These are phyloP conservation scores for Pangasius krempfi DNA, from an alignment of 2,797 vertebrate genomes.

Conservation along the genomic window DNA sequence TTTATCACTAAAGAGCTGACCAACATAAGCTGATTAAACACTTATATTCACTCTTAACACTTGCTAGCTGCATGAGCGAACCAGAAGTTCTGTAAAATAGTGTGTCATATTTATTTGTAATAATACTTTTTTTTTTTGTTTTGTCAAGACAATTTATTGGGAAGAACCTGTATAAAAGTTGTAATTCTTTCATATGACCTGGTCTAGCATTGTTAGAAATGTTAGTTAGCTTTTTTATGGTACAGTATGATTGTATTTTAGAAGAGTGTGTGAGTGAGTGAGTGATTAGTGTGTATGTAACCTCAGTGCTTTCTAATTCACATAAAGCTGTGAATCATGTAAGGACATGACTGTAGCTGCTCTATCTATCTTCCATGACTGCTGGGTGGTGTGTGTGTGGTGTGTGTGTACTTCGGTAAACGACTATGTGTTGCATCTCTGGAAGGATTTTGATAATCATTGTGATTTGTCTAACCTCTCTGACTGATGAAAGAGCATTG, in stretches of 20 bases:
- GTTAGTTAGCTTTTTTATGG: not conserved
- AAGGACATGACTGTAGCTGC: not conserved
- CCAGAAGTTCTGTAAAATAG: not conserved
- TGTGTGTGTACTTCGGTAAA: constrained; percentile 16
- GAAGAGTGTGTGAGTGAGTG: not conserved
- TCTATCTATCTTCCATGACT: not conserved
- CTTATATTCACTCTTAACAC: not conserved
- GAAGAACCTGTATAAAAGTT: not conserved
- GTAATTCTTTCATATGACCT: not conserved
- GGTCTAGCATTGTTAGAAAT: not conserved
- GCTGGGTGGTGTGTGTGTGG: constrained; percentile 5
- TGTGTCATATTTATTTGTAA: not conserved
- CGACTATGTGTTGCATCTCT: constrained; percentile 45
- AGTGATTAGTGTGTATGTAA: not conserved
- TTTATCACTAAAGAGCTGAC: not conserved
- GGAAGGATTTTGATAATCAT: constrained; percentile 25
- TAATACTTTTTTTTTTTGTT: not conserved
- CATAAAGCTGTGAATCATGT: constrained; percentile 5
- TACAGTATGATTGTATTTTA: not conserved
- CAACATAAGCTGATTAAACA: not conserved
- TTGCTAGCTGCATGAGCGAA: not conserved
- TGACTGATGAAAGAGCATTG: constrained; percentile 16
- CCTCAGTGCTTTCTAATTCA: not conserved
- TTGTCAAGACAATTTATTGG: not conserved
- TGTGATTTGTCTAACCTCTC: constrained; percentile 17